Base-by-base conservation (phyloP, 2,113 vertebrate genomes). In the Oryzias curvinotus region DNA sequence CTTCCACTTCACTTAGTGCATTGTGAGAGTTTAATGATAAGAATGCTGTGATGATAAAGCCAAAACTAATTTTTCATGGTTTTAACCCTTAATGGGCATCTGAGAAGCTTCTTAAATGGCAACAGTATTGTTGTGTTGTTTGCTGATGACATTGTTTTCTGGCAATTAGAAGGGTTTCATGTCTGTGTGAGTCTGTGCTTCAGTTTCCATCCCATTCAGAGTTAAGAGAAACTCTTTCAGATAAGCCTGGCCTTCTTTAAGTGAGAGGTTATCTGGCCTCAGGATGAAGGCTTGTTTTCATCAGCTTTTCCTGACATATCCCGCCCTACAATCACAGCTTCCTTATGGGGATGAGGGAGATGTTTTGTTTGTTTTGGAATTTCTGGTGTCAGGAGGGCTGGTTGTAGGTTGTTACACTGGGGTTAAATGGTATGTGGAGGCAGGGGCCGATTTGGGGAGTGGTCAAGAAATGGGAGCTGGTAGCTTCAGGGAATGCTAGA, bases 361-460 rank as follows among this genome's bases (percentile, higher is more conserved):
- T 56, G 26, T 64, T 81, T 57, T 75, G 58, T 71, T 54, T 52
- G 78, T 25, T 59, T 17, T 69, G 71, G 80, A 63, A 64, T 78
- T 70, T 76, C 30, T 61, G 60, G 63, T 72, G 71, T 74, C 25
- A 55, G 52, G 64, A 55, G 55, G 54, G 80, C 78, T 79, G 71
- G 68, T 14, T 73, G 73, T 52, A 43, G 67, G 61, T 52, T 70
- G 69, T 79, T 67, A 16, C 44, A 55, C 51, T 62, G 67, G 65
- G 73, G 63, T 83, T 71, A 80, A 83, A 72, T 77, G 81, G 77
- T 83, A 81, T 85, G 79, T 73, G 56, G 56, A 80, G 65, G 82
- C 75, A 75, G 68, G 68, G 77, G 69, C 57, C 7, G 14, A 67
- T 19, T 5, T 45, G 23, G 49, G 66, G 58, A 71, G 76, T 65